These are phyloP conservation scores for Ochropleura leucogaster DNA, from an alignment of 2,888 invertebrate genomes.

Conservation along the genomic window DNA sequence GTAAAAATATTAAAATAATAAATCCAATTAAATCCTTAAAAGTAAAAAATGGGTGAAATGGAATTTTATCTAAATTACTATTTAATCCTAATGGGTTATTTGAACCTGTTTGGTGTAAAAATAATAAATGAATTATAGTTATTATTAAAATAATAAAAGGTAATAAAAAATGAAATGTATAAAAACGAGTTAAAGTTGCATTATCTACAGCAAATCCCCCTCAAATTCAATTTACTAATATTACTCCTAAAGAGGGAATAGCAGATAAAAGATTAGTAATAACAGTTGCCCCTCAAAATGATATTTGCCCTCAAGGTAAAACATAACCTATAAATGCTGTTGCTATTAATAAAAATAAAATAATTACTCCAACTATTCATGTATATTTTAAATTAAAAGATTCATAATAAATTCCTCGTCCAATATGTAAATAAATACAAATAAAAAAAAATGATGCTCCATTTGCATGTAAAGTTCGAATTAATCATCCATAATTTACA, in stretches of 20 bases:
- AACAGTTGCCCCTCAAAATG: conserved; percentile 95
- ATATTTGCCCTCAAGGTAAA: conserved; percentile 95
- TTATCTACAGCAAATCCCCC: conserved; percentile 94
- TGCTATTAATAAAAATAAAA: conserved; percentile 93
- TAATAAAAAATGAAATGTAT: conserved; percentile 93
- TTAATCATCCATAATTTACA: conserved; percentile 92
- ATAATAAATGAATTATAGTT: conserved; percentile 92
- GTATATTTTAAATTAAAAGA: conserved; percentile 89
- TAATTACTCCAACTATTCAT: conserved; percentile 92
- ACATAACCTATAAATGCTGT: conserved; percentile 95
- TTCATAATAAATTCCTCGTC: conserved; percentile 91
- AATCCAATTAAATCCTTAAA: conserved; percentile 92
- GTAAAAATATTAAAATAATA: conserved; percentile 88
- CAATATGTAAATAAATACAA: conserved; percentile 92
- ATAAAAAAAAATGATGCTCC: conserved; percentile 94
- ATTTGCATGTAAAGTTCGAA: conserved; percentile 93
- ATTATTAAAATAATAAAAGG: conserved; percentile 92
- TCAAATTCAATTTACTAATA: conserved; percentile 93
- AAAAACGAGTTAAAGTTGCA: conserved; percentile 94
- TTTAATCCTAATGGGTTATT: conserved; percentile 92
- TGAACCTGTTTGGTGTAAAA: conserved; percentile 93
- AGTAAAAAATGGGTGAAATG: conserved; percentile 92
- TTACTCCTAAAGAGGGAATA: conserved; percentile 92
- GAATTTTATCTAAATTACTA: conserved; percentile 92
- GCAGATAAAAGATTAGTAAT: conserved; percentile 94